Evolutionary conservation across 53 echinoderm and acorn worm species (phyloP), one percentile per base, ranked within the genome.

Genomic region (Mesocentrotus franciscanus): DNA sequence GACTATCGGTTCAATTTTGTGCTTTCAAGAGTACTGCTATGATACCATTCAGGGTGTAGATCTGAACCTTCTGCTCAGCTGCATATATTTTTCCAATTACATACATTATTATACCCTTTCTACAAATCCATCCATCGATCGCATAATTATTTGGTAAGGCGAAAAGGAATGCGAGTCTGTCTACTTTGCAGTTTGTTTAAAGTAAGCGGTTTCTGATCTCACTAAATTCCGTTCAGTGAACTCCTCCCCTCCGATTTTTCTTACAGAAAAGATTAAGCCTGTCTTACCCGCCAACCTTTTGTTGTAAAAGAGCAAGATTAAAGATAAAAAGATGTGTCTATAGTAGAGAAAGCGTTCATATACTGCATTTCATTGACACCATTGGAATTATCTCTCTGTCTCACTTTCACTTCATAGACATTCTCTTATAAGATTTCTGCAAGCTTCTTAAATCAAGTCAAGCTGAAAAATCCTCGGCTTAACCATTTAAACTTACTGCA

Each of bases 221-320:
- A 68, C 32, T 12, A 12, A 60, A 59, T 27, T 22, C 49, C 39
- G 92, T 92, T 92, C 92, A 71, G 30, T 68, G 92, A 92, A 71
- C 92, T 92, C 92, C 92, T 64, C 92, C 92, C 71, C 64, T 92
- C 29, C 30, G 27, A 90, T 90, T 90, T 33, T 90, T 90, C 61
- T 59, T 27, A 85, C 12, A n/a, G 27, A 90, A 90, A 35, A 33
- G 22, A 66, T 8, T 11, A 24, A 64, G 17, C 39, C 35, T 91
- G 66, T 35, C 22, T 91, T 64, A 91, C 91, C 66, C 2, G 22
- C 60, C 78, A 85, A 49, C 1, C 85, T 58, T 62, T 64, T 29
- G 66, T 91, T 20, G 64, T 24, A n/a, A 13, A 22, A 22, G 12
- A 56, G 56, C 87, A 27, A n/a, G 10, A 55, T 49, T 85, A 61